Conservation (phyloP, 2,113 vertebrate species). For the Bos javanicus region DNA sequence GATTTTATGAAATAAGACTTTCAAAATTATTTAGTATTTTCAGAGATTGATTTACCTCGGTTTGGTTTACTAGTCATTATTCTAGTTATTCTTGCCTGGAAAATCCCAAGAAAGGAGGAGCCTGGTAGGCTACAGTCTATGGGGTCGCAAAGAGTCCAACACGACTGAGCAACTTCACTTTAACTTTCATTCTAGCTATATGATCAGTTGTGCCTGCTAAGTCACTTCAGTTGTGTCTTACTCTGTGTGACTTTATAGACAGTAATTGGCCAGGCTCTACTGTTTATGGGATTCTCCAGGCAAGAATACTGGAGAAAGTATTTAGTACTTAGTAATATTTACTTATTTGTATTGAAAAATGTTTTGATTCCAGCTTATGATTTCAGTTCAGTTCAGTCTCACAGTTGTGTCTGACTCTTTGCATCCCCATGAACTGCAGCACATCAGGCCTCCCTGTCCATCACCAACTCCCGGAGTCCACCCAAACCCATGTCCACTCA, state of each 20-base stretch:
- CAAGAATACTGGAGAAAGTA: not conserved
- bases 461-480: not conserved
- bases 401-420: not conserved
- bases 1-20: not conserved
- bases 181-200: too few species aligned
- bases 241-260: not conserved
- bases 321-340: not conserved
- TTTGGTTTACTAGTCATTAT: not conserved
- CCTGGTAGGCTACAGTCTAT: too few species aligned
- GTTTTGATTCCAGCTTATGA: not conserved
- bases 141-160: too few species aligned
- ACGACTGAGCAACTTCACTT: too few species aligned
- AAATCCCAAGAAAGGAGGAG: too few species aligned
- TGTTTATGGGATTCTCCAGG: not conserved
- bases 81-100: too few species aligned
- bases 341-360: not conserved
- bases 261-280: not conserved
- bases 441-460: not conserved
- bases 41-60: not conserved
- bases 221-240: not conserved
- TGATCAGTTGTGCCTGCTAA: not conserved
- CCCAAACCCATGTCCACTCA: not conserved
- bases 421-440: not conserved
- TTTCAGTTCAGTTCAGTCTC: not conserved
- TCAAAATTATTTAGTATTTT: slow-evolving; percentile 2